Percentiles rank a stretch among this genome's conserved stretches.
Conservation (phyloP, 2,888 invertebrate species). For the Himalopsyche tibetana region DNA sequence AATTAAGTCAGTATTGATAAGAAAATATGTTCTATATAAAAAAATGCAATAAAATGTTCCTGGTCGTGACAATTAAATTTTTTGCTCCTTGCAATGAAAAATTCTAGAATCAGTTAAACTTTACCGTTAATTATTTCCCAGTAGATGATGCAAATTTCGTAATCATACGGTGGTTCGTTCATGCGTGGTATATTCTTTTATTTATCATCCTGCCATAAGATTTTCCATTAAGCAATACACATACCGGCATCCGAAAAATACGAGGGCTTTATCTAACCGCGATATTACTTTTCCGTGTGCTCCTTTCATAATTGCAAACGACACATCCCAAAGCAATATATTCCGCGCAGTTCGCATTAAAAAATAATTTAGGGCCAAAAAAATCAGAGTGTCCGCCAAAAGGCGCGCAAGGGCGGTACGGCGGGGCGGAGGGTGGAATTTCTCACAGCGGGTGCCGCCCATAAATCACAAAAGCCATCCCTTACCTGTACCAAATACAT, state of each 20-base stretch:
- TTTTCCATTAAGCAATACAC: constrained; percentile 39
- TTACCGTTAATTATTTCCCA: too few species aligned
- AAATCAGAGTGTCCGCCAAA: constrained; percentile 65
- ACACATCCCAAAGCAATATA: constrained; percentile 64
- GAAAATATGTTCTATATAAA: too few species aligned
- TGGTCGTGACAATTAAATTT: too few species aligned
- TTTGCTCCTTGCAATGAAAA: too few species aligned
- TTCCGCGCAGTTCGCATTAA: constrained; percentile 62
- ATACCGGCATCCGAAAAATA: constrained; percentile 24
- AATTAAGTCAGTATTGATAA: too few species aligned
- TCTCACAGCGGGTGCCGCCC: constrained; percentile 71
- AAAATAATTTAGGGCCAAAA: constrained; percentile 65
- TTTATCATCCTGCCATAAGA: constrained; percentile 24
- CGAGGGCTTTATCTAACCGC: constrained; percentile 31
- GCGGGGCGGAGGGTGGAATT: constrained; percentile 66
- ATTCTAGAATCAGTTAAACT: too few species aligned
- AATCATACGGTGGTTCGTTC: not conserved
- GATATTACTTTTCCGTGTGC: constrained; percentile 29
- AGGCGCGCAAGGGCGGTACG: constrained; percentile 69
- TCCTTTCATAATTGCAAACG: constrained; percentile 61
- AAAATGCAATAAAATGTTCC: too few species aligned
- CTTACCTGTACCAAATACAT: constrained; percentile 73
- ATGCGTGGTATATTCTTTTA: constrained; percentile 17
- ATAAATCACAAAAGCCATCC: constrained; percentile 72
- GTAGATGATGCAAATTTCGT: not conserved